Evolutionary conservation across 2,797 vertebrate genomes (phyloP).

Genomic region (Apogon talboti): DNA sequence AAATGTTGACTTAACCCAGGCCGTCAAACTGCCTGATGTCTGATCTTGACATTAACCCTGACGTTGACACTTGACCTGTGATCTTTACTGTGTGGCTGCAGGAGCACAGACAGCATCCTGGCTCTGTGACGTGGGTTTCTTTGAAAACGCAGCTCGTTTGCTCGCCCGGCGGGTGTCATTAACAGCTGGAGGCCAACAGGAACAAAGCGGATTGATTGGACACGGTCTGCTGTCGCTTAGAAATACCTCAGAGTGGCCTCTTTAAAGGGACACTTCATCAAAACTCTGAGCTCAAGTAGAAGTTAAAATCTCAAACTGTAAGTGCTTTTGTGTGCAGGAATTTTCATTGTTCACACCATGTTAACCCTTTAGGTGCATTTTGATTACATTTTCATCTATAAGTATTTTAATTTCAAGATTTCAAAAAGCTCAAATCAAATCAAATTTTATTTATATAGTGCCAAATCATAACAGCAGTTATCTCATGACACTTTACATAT

Average conservation of each 20-base stretch:
- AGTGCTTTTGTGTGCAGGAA: not conserved
- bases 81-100: slow-evolving; percentile 42
- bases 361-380: no score
- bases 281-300: slow-evolving; percentile 1
- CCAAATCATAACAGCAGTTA: no score
- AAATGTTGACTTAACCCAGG: slow-evolving; percentile 53
- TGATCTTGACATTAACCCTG: slow-evolving; percentile 46
- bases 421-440: no score
- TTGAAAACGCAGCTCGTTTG: slow-evolving; percentile 16
- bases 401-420: no score
- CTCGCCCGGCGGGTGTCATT: slow-evolving; percentile 21
- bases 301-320: no score
- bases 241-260: slow-evolving; percentile 10
- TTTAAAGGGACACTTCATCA: slow-evolving; percentile 11
- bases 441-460: no score
- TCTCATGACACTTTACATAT: no score
- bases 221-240: slow-evolving; percentile 17
- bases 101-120: slow-evolving; percentile 15
- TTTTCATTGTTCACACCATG: no score
- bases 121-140: not conserved
- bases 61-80: slow-evolving; percentile 53
- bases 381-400: no score
- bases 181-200: slow-evolving; percentile 45
- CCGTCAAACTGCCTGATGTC: slow-evolving; percentile 6
- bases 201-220: slow-evolving; percentile 43